A percentile compares a stretch with the other conserved stretches of the same genome.
These are phyloP conservation scores for Tipula lateralis DNA, from an alignment of 2,888 invertebrate genomes.

Conservation along the genomic window DNA sequence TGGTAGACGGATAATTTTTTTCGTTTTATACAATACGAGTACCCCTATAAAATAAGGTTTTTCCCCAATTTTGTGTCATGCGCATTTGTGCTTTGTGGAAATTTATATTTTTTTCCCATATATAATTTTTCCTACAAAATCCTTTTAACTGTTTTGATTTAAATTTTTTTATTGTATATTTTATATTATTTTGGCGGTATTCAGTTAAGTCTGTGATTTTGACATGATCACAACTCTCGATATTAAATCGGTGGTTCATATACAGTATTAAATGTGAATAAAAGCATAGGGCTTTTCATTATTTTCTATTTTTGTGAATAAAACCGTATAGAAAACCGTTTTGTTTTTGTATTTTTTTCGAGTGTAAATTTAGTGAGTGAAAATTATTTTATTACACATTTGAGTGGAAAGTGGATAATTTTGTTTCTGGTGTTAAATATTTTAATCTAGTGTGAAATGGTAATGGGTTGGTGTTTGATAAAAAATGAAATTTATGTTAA, in stretches of 20 bases:
- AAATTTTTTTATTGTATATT: background rate
- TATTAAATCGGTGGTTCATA: background rate
- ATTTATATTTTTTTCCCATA: background rate
- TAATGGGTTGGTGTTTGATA: background rate
- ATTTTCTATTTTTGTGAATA: background rate
- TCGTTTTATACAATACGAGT: background rate
- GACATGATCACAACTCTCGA: background rate
- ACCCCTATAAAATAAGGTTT: background rate
- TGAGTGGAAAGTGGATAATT: background rate
- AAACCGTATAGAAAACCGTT: background rate
- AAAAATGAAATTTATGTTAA: constrained; percentile 19
- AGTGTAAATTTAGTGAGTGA: background rate
- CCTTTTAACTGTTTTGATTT: constrained; percentile 24
- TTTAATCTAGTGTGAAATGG: background rate
- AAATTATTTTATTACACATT: background rate
- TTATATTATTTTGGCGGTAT: background rate
- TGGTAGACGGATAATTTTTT: background rate
- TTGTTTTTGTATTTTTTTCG: background rate
- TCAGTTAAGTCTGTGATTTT: constrained; percentile 19
- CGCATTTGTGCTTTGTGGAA: background rate
- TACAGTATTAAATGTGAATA: background rate
- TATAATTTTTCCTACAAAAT: background rate
- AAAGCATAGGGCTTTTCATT: background rate
- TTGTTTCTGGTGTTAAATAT: background rate
- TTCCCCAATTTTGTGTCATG: background rate